Evolutionary conservation across 2,888 invertebrate species (phyloP).

Genomic region (Parnassius mnemosyne): DNA sequence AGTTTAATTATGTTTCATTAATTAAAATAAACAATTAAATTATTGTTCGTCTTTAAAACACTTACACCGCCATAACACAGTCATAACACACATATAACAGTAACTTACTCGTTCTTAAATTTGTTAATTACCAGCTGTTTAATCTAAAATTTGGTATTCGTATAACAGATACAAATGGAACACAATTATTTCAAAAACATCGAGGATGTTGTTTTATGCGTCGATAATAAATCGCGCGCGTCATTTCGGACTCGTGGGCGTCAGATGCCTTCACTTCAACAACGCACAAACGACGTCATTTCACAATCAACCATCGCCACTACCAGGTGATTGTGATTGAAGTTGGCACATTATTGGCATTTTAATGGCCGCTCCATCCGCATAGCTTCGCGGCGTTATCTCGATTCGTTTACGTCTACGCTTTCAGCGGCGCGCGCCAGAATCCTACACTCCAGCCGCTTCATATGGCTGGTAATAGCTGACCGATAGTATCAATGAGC

Average conservation of each 20-base stretch:
- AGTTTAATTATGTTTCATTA: too few species aligned
- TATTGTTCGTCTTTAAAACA: too few species aligned
- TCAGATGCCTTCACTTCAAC: constrained; percentile 21
- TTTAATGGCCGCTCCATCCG: constrained; percentile 67
- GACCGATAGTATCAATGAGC: constrained; percentile 57
- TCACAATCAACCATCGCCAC: constrained; percentile 46
- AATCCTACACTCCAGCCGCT: constrained; percentile 50
- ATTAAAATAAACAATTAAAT: too few species aligned
- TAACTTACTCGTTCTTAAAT: too few species aligned
- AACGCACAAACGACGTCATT: constrained; percentile 50
- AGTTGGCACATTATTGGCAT: constrained; percentile 69
- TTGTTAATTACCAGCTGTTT: too few species aligned
- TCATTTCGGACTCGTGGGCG: constrained; percentile 15
- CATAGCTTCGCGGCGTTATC: constrained; percentile 67
- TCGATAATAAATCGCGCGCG: constrained; percentile 1
- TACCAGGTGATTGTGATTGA: constrained; percentile 56
- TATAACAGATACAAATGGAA: background rate
- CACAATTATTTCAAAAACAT: constrained; percentile 9
- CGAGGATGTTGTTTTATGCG: background rate
- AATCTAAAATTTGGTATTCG: background rate
- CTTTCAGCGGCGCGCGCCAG: constrained; percentile 53
- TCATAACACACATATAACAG: too few species aligned
- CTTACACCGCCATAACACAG: too few species aligned
- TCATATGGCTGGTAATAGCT: constrained; percentile 42
- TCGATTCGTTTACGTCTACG: constrained; percentile 60